Conservation (phyloP, 2,797 vertebrate genomes). For the Rousettus madagascariensis region DNA sequence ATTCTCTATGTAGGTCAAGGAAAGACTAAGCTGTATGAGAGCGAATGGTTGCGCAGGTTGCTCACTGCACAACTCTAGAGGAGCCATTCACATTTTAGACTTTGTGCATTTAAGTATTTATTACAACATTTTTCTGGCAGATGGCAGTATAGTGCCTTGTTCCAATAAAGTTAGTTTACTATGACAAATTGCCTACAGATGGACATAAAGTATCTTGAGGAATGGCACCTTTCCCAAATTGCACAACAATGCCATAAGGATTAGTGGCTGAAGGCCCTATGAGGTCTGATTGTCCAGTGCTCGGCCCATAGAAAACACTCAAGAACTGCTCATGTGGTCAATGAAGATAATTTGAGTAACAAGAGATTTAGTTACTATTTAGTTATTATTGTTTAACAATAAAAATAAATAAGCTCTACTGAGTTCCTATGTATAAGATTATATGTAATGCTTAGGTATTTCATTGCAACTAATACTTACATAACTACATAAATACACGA, state of each 20-base stretch:
- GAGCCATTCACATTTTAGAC: neutral
- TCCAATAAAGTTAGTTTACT: conserved; percentile 28
- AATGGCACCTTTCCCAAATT: neutral
- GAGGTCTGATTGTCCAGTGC: neutral
- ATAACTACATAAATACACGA: neutral
- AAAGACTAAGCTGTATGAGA: neutral
- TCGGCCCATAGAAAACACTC: neutral
- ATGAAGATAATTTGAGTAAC: neutral
- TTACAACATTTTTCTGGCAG: neutral
- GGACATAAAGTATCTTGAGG: neutral
- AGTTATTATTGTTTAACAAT: neutral
- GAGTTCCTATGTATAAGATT: neutral
- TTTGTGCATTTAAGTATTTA: neutral
- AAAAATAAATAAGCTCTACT: neutral
- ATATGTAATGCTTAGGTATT: neutral
- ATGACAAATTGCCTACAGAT: neutral
- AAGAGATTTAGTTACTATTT: neutral
- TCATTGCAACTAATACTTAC: neutral
- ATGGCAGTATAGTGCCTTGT: neutral
- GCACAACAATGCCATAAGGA: neutral
- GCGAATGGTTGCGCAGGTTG: neutral
- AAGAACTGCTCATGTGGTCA: neutral
- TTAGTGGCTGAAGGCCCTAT: neutral
- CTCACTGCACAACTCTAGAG: neutral
- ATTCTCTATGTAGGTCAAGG: neutral